A percentile compares a stretch with the other conserved stretches of the same genome.
Conservation (phyloP, 2,888 invertebrate genomes). For the Mylabris sibirica region DNA sequence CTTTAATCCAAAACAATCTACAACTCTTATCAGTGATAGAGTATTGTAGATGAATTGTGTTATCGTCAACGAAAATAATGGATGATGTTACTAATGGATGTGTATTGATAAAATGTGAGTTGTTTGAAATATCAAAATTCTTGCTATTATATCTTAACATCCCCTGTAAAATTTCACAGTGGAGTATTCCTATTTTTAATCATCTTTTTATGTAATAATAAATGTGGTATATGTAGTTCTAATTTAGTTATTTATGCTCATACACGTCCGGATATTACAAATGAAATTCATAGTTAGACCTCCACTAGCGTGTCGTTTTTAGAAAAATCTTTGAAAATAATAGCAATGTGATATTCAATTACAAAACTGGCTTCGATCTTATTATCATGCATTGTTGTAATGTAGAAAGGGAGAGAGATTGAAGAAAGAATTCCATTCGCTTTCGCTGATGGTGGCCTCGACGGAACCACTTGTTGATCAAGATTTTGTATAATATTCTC, state of each 20-base stretch:
- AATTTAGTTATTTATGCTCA: neutral
- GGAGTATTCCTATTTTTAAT: neutral
- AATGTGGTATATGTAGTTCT: neutral
- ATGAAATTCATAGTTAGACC: neutral
- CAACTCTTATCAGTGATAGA: neutral
- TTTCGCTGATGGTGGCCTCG: slow-evolving; percentile 13
- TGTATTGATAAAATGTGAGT: slow-evolving; percentile 79
- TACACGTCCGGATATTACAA: neutral
- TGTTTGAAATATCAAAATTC: slow-evolving; percentile 14
- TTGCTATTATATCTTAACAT: slow-evolving; percentile 8
- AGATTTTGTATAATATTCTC: neutral
- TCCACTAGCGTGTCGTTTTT: neutral
- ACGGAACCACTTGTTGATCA: slow-evolving; percentile 13
- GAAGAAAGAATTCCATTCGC: slow-evolving; percentile 13
- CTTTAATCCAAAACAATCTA: neutral
- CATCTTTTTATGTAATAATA: too few species aligned
- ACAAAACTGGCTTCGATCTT: neutral
- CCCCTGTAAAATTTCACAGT: neutral
- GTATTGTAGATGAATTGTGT: neutral
- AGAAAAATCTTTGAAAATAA: neutral
- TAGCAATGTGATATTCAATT: neutral
- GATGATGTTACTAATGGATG: slow-evolving; percentile 76
- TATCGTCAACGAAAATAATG: slow-evolving; percentile 64
- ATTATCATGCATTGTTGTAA: neutral
- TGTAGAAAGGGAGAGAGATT: neutral